phyloP scores from a whole-genome alignment of 2,888 invertebrate genomes.

The Ichneumoninae sp. region DNA sequence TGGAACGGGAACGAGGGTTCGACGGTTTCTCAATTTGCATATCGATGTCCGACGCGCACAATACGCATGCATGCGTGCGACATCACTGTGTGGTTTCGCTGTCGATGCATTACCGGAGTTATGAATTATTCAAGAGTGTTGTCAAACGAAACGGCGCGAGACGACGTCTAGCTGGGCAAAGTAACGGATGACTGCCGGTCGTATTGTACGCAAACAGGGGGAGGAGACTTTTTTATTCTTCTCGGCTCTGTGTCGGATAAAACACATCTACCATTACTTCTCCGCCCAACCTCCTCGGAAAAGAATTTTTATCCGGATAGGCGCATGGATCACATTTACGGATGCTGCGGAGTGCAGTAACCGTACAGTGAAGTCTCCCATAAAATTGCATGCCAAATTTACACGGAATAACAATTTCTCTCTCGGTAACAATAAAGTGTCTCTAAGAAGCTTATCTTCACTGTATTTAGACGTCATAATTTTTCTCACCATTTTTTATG shows the following conservation, averaged over 20 bases:
- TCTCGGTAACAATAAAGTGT: neutral
- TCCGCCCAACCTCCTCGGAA: neutral
- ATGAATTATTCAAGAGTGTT: conserved; percentile 39
- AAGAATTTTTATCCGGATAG: conserved; percentile 42
- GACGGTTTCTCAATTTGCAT: conserved; percentile 6
- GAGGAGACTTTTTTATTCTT: conserved; percentile 11
- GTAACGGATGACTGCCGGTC: conserved; percentile 25
- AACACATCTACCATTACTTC: conserved; percentile 2
- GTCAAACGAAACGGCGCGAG: conserved; percentile 18
- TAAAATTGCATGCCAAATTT: neutral
- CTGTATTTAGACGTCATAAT: neutral
- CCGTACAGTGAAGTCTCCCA: neutral
- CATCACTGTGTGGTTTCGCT: neutral
- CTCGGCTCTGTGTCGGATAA: conserved; percentile 3
- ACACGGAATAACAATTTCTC: neutral
- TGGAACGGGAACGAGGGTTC: conserved; percentile 6
- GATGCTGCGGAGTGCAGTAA: neutral
- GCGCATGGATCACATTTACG: conserved; percentile 32
- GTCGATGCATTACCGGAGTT: conserved; percentile 18
- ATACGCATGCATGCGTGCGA: conserved; percentile 4
- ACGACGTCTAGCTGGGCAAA: conserved; percentile 11
- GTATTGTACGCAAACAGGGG: neutral
- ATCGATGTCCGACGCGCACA: neutral
- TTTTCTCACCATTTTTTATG: neutral
- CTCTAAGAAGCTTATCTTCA: neutral